These are phyloP conservation scores for Eledona agricola DNA, from an alignment of 2,888 invertebrate species.

Conservation along the genomic window DNA sequence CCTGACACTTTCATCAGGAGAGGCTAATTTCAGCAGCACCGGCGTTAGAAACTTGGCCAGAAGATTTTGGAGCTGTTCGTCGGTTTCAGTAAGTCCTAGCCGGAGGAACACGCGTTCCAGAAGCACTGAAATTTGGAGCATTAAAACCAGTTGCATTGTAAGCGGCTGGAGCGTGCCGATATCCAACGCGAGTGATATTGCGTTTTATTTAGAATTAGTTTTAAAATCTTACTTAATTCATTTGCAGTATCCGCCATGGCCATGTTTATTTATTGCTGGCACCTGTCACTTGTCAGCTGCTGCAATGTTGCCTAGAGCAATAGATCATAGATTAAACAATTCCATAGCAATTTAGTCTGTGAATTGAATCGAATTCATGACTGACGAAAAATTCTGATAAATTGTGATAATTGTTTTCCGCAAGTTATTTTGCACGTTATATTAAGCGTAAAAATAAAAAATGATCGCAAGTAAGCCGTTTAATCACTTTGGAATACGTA, in stretches of 20 bases:
- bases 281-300: slow-evolving; percentile 17
- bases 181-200: background rate
- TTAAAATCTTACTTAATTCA: slow-evolving; percentile 44
- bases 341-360: too few species aligned
- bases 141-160: background rate
- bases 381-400: too few species aligned
- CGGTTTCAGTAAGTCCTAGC: slow-evolving; percentile 87
- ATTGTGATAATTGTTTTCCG: too few species aligned
- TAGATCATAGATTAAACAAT: slow-evolving; percentile 1
- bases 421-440: too few species aligned
- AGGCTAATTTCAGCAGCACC: slow-evolving; percentile 88
- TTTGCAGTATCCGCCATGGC: slow-evolving; percentile 44
- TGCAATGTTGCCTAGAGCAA: too few species aligned
- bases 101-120: slow-evolving; percentile 89
- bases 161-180: too few species aligned
- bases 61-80: slow-evolving; percentile 85
- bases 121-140: slow-evolving; percentile 69
- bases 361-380: too few species aligned
- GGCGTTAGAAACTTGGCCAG: slow-evolving; percentile 86
- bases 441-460: too few species aligned
- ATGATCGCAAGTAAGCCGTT: too few species aligned
- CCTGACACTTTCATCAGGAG: slow-evolving; percentile 83
- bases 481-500: too few species aligned
- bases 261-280: slow-evolving; percentile 24
- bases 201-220: slow-evolving; percentile 6